Evolutionary conservation across 2,113 vertebrate species (phyloP).

Genomic region (Panthera uncia): DNA sequence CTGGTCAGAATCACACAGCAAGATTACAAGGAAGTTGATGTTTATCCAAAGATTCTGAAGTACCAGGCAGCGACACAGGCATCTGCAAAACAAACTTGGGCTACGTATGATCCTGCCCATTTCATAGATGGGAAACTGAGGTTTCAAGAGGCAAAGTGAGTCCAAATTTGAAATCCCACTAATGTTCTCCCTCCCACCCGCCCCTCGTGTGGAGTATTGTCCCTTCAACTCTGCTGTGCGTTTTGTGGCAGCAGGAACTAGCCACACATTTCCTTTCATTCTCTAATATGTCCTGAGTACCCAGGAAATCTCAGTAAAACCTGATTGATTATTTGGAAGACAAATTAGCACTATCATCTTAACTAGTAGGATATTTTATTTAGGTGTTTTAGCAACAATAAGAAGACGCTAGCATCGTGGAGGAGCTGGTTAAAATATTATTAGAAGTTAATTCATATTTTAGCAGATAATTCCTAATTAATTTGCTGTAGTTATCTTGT

Average conservation of each 20-base stretch:
- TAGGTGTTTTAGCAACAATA: constrained; percentile 76
- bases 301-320: constrained; percentile 58
- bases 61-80: not conserved
- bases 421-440: constrained; percentile 86
- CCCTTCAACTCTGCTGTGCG: not conserved
- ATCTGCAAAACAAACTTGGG: not conserved
- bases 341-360: constrained; percentile 74
- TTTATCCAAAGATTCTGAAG: not conserved
- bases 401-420: constrained; percentile 67
- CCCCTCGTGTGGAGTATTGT: not conserved
- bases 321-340: constrained; percentile 77
- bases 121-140: constrained; percentile 16
- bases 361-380: constrained; percentile 78
- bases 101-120: not conserved
- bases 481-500: constrained; percentile 88
- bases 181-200: not conserved
- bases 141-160: not conserved
- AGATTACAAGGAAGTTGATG: not conserved
- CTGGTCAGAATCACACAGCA: not conserved
- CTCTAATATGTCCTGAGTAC: not conserved
- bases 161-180: not conserved
- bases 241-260: not conserved
- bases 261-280: not conserved
- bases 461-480: constrained; percentile 89
- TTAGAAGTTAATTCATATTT: constrained; percentile 88